Evolutionary conservation across 2,888 invertebrate genomes (phyloP), one percentile per base, ranked within the genome.

Genomic region (Lysandra coridon): DNA sequence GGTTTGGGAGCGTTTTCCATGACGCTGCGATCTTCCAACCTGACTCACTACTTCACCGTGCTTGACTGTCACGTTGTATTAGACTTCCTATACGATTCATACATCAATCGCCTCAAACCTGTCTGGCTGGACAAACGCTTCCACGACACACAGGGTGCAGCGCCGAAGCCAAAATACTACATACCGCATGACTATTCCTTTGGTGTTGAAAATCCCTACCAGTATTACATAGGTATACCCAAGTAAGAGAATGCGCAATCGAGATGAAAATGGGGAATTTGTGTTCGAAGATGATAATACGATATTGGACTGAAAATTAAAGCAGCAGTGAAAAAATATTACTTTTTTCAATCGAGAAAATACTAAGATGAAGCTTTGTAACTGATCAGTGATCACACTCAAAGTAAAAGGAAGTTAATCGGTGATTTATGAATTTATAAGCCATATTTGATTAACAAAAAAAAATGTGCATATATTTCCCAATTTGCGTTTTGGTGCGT

Each of bases 1-100:
- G 89, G 83, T 0, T 40, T 88, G 17, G 82, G 82, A 5, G 81
- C 85, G 0, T 82, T 88, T 49, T 84, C 86, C 0, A 84, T 88
- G 84, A 83, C 79, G 4, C 83, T 88, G 0, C 82, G 89, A 0
- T 85, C 87, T 0, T 10, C 74, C 0, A 79, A 82, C 0, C 49
- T 86, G 0, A 69, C 82, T 0, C 85, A 87, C 57, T 89, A 89
- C 78, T 89, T 87, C 79, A 85, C 83, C 0, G 81, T 85, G 0
- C 73, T 89, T 0, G 86, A 88, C 77, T 82, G 80, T 0, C 85
- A 88, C 74, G 17, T 78, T 0, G 85, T 86, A 0, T 73, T 89
- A 0, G 85, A 88, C 30, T 89, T 86, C 53, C 53, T 88, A 0
- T 87, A 85, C 76, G 80, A 84, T 0, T 80, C 86, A 0, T 87